Evolutionary conservation across 2,888 invertebrate species (phyloP), one percentile per base, ranked within the genome.

Genomic region (Acleris laterana): DNA sequence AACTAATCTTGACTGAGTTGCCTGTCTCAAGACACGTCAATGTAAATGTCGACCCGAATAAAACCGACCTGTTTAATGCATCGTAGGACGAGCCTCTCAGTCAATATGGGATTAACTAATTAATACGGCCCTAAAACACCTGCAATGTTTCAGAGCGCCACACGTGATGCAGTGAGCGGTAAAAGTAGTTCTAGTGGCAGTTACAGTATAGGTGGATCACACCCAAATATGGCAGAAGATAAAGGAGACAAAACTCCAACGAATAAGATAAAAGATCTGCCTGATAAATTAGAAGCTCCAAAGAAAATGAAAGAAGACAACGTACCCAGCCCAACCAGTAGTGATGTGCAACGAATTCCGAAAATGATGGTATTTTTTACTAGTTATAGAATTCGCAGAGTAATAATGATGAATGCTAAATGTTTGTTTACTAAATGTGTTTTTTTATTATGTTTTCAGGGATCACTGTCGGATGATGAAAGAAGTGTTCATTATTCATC

Each of bases 401-500:
- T 28, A 38, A 1, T 38, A 38, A 38, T 38, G 38, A 38, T 38
- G 13, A 38, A 25, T 6, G 6, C 25, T 25, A 25, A 25, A 25
- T 25, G 25, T 11, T 2, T 38, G 13, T 38, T 38, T 13, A 13
- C 13, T 38, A 13, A 38, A 38, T 11, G 13, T 38, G 13, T 59
- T 6, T 25, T n/a, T 17, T n/a, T 9, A 48, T n/a, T 38, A n/a
- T n/a, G 25, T n/a, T 80, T 84, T 28, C 72, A 95, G 89, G 93
- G 94, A 62, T 95, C 95, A 7, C 78, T 94, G 63, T 95, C 95
- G 7, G 95, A 96, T 76, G 95, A 95, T 75, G 95, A 96, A 80
- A 90, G 95, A 80, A 95, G 95, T 85, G 95, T 93, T 70, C 95
- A 95, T 70, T 96, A 96, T 83, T 96, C 96, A 42, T 96, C 96